These are phyloP conservation scores for Caenorhabditis sp. DNA, from an alignment of 2,888 invertebrate species.

Conservation along the genomic window DNA sequence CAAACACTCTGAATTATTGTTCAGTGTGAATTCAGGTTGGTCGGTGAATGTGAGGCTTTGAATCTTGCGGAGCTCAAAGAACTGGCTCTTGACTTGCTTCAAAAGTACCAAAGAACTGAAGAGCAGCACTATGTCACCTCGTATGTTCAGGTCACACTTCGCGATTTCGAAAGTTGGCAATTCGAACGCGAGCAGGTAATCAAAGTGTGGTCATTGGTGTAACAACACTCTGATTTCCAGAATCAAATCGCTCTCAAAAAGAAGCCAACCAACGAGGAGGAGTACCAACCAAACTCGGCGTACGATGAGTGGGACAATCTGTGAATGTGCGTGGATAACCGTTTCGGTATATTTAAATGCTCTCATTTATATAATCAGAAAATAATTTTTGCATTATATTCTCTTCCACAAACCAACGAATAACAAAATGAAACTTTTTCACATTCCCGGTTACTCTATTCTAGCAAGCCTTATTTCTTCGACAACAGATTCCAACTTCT, in stretches of 20 bases:
- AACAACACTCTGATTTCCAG: slow-evolving; percentile 67
- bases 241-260: slow-evolving; percentile 77
- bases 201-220: too few species aligned
- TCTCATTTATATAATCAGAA: too few species aligned
- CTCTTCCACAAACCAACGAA: too few species aligned
- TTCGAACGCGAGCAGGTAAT: slow-evolving; percentile 80
- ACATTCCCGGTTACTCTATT: too few species aligned
- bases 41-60: slow-evolving; percentile 82
- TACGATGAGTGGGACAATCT: slow-evolving; percentile 82
- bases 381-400: too few species aligned
- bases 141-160: slow-evolving; percentile 79
- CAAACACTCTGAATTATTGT: too few species aligned
- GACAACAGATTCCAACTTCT: too few species aligned
- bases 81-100: slow-evolving; percentile 80
- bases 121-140: slow-evolving; percentile 82
- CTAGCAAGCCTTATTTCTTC: too few species aligned
- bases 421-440: background rate
- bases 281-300: slow-evolving; percentile 74
- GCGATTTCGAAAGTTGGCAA: slow-evolving; percentile 82
- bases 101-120: slow-evolving; percentile 82
- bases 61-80: slow-evolving; percentile 82
- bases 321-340: slow-evolving; percentile 43
- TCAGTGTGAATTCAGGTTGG: slow-evolving; percentile 70
- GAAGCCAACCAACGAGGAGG: slow-evolving; percentile 75
- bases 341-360: too few species aligned